Percentiles rank a stretch among this genome's conserved stretches.
phyloP scores from a whole-genome alignment of 2,113 vertebrate genomes.

The Cyanoliseus patagonus region DNA sequence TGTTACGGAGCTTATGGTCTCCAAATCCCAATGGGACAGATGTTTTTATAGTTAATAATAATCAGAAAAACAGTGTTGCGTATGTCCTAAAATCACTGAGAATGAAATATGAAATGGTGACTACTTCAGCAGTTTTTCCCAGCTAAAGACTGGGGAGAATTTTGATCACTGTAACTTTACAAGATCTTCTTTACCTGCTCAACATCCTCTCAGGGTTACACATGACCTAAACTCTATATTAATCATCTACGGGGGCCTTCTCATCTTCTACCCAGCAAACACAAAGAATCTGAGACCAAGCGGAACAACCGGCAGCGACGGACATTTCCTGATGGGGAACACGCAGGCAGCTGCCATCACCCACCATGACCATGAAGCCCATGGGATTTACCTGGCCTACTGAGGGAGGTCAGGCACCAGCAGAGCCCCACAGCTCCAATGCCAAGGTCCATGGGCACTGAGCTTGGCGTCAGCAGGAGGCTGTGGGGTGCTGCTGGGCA shows the following conservation, averaged over 20 bases:
- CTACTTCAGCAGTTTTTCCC: background rate
- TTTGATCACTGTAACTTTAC: background rate
- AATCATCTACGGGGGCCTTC: background rate
- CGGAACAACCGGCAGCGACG: accelerated
- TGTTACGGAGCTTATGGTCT: background rate
- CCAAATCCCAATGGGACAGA: background rate
- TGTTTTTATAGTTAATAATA: background rate
- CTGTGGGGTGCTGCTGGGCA: background rate
- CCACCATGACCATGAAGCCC: too few species aligned
- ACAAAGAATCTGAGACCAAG: background rate
- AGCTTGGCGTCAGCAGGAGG: accelerated
- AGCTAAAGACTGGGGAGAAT: background rate
- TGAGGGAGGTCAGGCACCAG: background rate
- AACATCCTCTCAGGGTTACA: background rate
- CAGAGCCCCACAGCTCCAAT: background rate
- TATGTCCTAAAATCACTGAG: background rate
- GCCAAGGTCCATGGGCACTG: accelerated
- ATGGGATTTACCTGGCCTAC: accelerated
- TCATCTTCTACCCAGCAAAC: background rate
- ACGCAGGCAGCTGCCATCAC: accelerated
- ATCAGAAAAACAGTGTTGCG: accelerated
- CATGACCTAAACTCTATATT: background rate
- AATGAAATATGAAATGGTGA: background rate
- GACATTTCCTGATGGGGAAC: accelerated
- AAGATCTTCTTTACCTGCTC: background rate